Evolutionary conservation across 2,797 vertebrate species (phyloP).

Genomic region (Buphagus erythrorhynchus): DNA sequence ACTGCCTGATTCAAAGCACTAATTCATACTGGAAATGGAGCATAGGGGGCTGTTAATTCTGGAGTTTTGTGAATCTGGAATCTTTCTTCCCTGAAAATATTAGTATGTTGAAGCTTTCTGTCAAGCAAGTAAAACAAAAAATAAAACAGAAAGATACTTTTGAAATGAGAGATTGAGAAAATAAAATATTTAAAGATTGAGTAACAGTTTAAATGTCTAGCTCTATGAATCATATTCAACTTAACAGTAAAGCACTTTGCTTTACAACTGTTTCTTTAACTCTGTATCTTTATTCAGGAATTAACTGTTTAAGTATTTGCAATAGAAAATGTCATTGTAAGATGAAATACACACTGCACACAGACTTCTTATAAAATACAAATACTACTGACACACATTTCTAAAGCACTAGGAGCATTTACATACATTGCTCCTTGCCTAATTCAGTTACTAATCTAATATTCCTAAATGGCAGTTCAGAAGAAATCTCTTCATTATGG

Average conservation of each 20-base stretch:
- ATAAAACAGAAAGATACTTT: not conserved
- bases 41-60: not conserved
- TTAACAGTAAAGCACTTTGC: not conserved
- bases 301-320: not conserved
- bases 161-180: conserved; percentile 4
- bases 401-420: not conserved
- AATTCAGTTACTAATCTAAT: not conserved
- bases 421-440: not conserved
- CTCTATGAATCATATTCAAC: not conserved
- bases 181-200: not conserved
- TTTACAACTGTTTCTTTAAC: not conserved
- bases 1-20: not conserved
- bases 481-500: not conserved
- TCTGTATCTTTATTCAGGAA: not conserved
- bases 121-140: not conserved
- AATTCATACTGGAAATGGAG: not conserved
- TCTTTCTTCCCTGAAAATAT: not conserved
- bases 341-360: not conserved
- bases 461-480: not conserved
- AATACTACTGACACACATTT: not conserved
- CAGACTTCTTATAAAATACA: not conserved
- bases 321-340: not conserved
- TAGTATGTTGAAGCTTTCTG: not conserved
- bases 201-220: not conserved
- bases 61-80: not conserved